Evolutionary conservation across 1,140 invertebrate species (phyloP), one percentile per base, ranked within the genome.

Genomic region (Pseudomyrmex pallidus): DNA sequence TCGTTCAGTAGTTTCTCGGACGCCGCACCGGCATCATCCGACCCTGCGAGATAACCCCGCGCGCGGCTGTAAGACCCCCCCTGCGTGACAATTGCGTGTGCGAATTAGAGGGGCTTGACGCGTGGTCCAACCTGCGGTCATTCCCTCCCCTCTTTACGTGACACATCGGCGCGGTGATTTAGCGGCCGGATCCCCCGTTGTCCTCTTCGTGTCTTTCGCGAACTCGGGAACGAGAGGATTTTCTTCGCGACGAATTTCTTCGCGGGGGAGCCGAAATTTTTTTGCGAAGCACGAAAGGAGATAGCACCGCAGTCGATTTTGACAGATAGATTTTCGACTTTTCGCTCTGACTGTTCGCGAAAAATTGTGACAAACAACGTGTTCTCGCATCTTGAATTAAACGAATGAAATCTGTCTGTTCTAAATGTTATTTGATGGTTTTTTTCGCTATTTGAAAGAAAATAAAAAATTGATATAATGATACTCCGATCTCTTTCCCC

Each of bases 1-100:
- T 93, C 90, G 93, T 93, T 93, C 92, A 93, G 93, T 94, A 93
- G 93, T 93, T 93, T 93, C 92, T 93, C 93, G 93, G 92, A 93
- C 93, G 93, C 90, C 93, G 92, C 89, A 92, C 92, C 92, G 93
- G 91, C 93, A 93, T 86, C 91, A 92, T 94, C 93, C 91, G 91
- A 93, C 91, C 87, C 76, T 87, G 68, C 66, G 74, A 82, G 85
- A 85, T 80, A 87, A 88, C 83, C 74, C 72, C 22, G 57, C 74
- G 77, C 84, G 84, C 68, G 82, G 77, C 44, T 52, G 68, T 46
- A 35, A 35, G 62, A 54, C 48, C 61, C 61, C 72, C 56, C 57
- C 62, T 57, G 10, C 22, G 76, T 61, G 76, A 77, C 83, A 84
- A 84, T 86, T 88, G 78, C 67, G 80, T 66, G 59, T 17, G 15